Evolutionary conservation across 2,888 invertebrate genomes (phyloP).

Genomic region (Volucella inflata): DNA sequence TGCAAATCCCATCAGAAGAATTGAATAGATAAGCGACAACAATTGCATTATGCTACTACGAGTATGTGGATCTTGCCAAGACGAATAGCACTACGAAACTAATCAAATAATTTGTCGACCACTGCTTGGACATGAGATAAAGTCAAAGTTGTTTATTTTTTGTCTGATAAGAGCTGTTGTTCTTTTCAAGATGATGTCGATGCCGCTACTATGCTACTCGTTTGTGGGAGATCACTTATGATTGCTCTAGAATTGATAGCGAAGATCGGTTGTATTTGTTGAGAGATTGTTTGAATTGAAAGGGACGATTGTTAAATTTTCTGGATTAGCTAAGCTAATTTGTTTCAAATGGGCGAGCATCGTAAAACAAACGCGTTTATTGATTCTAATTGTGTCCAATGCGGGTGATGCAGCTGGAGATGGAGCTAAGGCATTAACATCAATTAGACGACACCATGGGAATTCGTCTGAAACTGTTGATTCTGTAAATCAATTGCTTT

Average conservation of each 20-base stretch:
- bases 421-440: not conserved
- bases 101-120: conserved; percentile 36
- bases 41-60: conserved; percentile 30
- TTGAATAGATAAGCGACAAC: not conserved
- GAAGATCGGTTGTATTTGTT: conserved; percentile 9
- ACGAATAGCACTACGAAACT: conserved; percentile 46
- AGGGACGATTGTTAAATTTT: conserved; percentile 19
- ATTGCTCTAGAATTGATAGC: conserved; percentile 1
- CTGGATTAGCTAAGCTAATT: conserved; percentile 9
- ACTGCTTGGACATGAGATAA: conserved; percentile 45
- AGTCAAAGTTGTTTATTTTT: conserved; percentile 43
- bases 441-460: not conserved
- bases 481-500: not conserved
- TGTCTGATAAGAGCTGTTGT: conserved; percentile 50
- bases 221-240: no score
- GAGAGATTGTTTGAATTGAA: conserved; percentile 2
- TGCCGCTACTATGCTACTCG: conserved; percentile 10
- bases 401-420: conserved; percentile 11
- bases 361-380: conserved; percentile 48
- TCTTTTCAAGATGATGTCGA: conserved; percentile 21
- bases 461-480: not conserved
- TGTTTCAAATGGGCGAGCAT: conserved; percentile 36
- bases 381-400: conserved; percentile 34
- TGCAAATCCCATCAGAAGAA: conserved; percentile 33
- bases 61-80: conserved; percentile 28